Evolutionary conservation across 35 echinoderm and acorn worm genomes (phyloP), one percentile per base, ranked within the genome.

Genomic region (Eucidaris tribuloides): DNA sequence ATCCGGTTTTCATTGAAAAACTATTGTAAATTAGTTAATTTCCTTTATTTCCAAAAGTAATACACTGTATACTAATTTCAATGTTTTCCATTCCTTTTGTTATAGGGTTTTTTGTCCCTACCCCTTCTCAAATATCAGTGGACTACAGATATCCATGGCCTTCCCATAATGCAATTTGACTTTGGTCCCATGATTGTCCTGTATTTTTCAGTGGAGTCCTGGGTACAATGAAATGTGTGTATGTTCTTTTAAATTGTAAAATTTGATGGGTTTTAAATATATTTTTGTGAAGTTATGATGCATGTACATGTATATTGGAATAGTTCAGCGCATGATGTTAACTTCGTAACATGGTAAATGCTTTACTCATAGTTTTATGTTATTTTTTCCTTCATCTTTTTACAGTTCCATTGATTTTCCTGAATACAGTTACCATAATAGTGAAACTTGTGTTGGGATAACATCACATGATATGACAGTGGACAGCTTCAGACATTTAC

Each of bases 391-490:
- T 35, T 78, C 71, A 83, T 45, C 84, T 33, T 83, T 87, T 36
- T 59, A 56, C 90, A 98, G 95, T 98, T 27, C 95, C 95, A 24
- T 81, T 98, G 68, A 98, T 98, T 65, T 93, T 98, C 70, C 44
- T 98, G 41, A 98, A 98, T 83, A 64, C 86, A 4, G 83, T 83
- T 14, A 86, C 84, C 32, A 98, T 98, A 29, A 71, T 98, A 3
- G 40, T 98, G 2, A 92, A 98, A 61, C 61, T 98, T 52, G 22
- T 98, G 24, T 87, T 98, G 72, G 95, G 95, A 93, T 98, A 92
- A 56, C 58, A 60, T n/a, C n/a, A n/a, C n/a, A n/a, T n/a, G n/a
- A n/a, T n/a, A n/a, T n/a, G n/a, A n/a, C n/a, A n/a, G n/a, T n/a
- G n/a, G n/a, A n/a, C n/a, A n/a, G n/a, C n/a, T n/a, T n/a, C n/a